Evolutionary conservation across 1,140 invertebrate genomes (phyloP).

Genomic region (Drosophila kikkawai): DNA sequence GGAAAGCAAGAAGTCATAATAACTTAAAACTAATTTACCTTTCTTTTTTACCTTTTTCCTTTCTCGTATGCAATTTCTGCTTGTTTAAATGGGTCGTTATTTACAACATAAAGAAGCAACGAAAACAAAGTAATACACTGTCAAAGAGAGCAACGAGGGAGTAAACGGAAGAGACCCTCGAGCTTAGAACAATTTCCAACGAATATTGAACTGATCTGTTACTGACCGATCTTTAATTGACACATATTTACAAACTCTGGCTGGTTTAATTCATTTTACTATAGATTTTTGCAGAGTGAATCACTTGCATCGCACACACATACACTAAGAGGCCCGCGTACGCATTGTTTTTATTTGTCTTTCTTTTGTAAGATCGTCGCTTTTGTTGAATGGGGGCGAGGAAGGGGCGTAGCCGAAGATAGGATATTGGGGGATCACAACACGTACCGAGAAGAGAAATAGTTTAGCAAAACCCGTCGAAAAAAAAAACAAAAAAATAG

Average conservation of each 20-base stretch:
- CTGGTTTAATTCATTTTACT: constrained; percentile 12
- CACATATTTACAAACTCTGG: constrained; percentile 16
- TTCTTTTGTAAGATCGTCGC: background rate
- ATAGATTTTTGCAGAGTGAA: constrained; percentile 26
- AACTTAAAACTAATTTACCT: constrained; percentile 52
- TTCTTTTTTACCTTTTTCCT: constrained; percentile 60
- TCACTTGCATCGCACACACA: constrained; percentile 33
- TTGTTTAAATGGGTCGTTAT: constrained; percentile 6
- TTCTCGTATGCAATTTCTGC: constrained; percentile 33
- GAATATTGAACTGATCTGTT: constrained; percentile 18
- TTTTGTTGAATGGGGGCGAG: background rate
- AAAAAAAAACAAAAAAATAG: background rate
- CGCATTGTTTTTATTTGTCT: constrained; percentile 20
- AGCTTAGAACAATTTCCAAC: constrained; percentile 8
- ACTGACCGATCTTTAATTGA: constrained; percentile 10
- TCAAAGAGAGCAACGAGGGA: background rate
- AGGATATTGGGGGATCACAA: background rate
- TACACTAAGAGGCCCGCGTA: background rate
- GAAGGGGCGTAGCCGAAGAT: too few species aligned
- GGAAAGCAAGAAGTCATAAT: constrained; percentile 11
- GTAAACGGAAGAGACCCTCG: background rate
- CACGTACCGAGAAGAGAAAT: background rate
- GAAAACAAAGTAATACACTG: constrained; percentile 9
- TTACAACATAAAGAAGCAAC: constrained; percentile 11
- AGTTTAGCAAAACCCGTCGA: background rate